Percentiles rank a stretch among this genome's conserved stretches.
Conservation (phyloP, 2,888 invertebrate genomes). For the Scrobipalpa atriplicella region DNA sequence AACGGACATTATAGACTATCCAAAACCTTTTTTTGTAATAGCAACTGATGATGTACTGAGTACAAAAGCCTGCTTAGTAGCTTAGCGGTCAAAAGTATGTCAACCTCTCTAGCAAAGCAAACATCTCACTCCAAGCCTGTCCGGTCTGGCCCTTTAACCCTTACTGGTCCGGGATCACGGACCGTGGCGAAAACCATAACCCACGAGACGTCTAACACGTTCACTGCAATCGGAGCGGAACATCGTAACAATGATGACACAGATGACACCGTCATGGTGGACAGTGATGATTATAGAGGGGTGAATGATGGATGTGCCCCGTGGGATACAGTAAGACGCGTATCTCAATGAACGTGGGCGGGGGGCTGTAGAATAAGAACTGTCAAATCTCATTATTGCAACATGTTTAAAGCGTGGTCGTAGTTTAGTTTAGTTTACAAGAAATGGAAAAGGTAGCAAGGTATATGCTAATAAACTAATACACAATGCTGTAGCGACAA, state of each 20-base stretch:
- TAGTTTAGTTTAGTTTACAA: too few relatives aligned
- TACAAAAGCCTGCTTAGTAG: neutral
- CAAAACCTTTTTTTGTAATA: too few relatives aligned
- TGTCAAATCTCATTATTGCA: too few relatives aligned
- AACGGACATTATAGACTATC: too few relatives aligned
- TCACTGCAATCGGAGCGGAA: constrained; percentile 38
- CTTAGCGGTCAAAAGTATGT: neutral
- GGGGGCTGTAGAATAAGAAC: too few relatives aligned
- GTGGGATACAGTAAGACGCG: neutral
- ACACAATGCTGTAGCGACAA: too few relatives aligned
- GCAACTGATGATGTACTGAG: too few relatives aligned
- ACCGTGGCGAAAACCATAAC: constrained; percentile 27
- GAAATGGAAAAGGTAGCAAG: too few relatives aligned
- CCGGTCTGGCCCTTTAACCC: neutral
- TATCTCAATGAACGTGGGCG: too few relatives aligned
- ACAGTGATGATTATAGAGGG: neutral
- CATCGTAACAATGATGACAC: constrained; percentile 20
- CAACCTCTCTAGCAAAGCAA: neutral
- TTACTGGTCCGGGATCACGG: constrained; percentile 4
- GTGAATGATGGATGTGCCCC: neutral
- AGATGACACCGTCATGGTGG: neutral
- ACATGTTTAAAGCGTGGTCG: too few relatives aligned
- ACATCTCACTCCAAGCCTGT: neutral
- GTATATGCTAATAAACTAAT: too few relatives aligned
- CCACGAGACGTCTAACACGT: neutral